Evolutionary conservation across 2,797 vertebrate genomes (phyloP), one percentile per base, ranked within the genome.

Genomic region (Tenualosa thibaudeaui): DNA sequence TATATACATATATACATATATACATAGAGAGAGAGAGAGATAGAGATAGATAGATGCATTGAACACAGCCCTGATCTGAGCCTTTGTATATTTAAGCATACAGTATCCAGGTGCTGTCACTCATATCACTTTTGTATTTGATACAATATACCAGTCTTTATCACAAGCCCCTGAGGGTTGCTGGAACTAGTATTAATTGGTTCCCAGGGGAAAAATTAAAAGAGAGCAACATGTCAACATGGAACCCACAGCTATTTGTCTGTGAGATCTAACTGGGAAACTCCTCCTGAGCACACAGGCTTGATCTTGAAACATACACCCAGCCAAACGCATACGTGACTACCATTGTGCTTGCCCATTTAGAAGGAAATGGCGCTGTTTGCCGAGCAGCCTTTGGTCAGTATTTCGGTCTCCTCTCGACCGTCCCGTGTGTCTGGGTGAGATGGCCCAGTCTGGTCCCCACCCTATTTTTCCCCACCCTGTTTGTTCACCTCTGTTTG

Each of bases 291-390:
- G 83, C 75, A 85, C 87, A 84, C 86, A 90, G 88, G 17, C 50
- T 88, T 84, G 83, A 84, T 85, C 65, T 84, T 90, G 89, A 86
- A 84, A 89, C 88, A 88, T 68, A 84, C 92, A 87, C 90, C 6
- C 88, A 91, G 93, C 92, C 90, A 82, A 91, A 89, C 13, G 81
- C 91, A 87, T 89, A 88, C 89, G 82, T 89, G 85, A 86, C 89
- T 89, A 82, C 82, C 86, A 75, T 90, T 92, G 90, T 89, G 37
- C 75, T 87, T 87, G 82, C 86, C 92, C 88, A 87, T 87, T 91
- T 94, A 92, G 91, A 81, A 90, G 90, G 91, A 92, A 92, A 89
- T 89, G 87, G 90, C 89, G 60, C 84, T 94, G 88, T 94, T 95
- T 93, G 90, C 89, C 84, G 86, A 93, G 90, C 83, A 84, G 81